Evolutionary conservation across 2,888 invertebrate genomes (phyloP), one percentile per base, ranked within the genome.

Genomic region (Gerris lacustris): DNA sequence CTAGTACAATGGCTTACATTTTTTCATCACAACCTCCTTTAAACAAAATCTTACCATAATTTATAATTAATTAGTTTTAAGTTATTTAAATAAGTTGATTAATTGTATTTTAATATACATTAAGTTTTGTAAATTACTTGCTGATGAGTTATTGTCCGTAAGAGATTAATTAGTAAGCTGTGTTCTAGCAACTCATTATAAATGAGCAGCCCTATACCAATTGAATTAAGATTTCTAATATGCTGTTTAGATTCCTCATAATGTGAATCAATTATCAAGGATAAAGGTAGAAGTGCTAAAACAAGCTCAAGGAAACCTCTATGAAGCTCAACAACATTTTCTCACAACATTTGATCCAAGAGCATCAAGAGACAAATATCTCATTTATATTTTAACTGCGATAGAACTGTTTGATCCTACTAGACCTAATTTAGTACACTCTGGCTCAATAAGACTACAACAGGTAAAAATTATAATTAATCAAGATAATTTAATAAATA

Each of bases 221-320:
- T 31, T 31, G 31, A 31, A 31, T 31, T 31, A 31, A 31, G 31
- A 31, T 31, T 31, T 31, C 2, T 31, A 31, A 31, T 5, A 4
- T 5, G 1, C 15, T 55, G 9, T 77, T n/a, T 75, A 91, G 88
- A 88, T 93, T 74, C 93, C 92, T 0, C 90, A 91, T 79, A 87
- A 87, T 75, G 88, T 89, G 77, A 88, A 89, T 75, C 86, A 86
- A 74, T 86, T 88, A 81, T 86, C 88, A 66, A 88, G 88, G 77
- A 90, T 97, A 71, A 90, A 92, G 75, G 88, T 93, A 1, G 94
- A 94, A 77, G 88, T 98, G 45, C 82, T 98, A 70, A 96, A 96
- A 80, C 87, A 92, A 77, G 94, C 94, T 1, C 91, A 92, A 76
- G 92, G 92, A 71, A 89, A 94, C 82, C 86, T 94, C 73, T 96